Base-by-base conservation (phyloP, 92 coral and sea anemone species). In the Phenganax marumi region DNA sequence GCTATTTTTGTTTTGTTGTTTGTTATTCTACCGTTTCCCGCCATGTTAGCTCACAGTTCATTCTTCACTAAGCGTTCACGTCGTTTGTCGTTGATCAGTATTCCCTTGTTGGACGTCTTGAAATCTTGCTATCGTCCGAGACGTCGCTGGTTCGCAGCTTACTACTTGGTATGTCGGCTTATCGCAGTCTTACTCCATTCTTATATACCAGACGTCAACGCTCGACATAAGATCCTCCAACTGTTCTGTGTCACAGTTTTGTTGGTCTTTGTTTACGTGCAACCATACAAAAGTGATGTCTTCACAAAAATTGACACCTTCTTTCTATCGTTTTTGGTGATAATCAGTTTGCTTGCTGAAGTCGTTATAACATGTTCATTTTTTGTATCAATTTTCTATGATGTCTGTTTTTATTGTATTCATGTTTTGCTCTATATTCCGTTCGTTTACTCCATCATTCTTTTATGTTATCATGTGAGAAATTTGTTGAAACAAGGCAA, bases 61-160 rank as follows among this genome's bases (percentile, higher is more conserved):
- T 52, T 74, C 48, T 74, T 74, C 53, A 74, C 61, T 7, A 52
- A 18, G n/a, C 79, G 65, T 51, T 74, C 62, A 8, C 79, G 61
- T 50, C 52, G 61, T 24, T 50, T 74, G 10, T 53, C 79, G 18
- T 33, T 21, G 17, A 56, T 74, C 33, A 50, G 79, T 18, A 52
- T 74, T 50, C 79, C 79, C 21, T 74, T 74, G 63, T 18, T 74
- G 16, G 79, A 74, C 46, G 79, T 74, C 18, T 56, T 74, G 21
- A 53, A 74, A 52, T 51, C 62, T 56, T 74, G 79, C 25, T 74
- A 74, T 24, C 79, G 39, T 54, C 1, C 63, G 52, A 25, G 53
- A 54, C 58, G 79, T 10, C 14, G 43, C 53, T 93, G 97, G 97
- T 93, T 91, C 87, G 92, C 97, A 1, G 97, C 92, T 17, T 93